Evolutionary conservation across 2,113 vertebrate genomes (phyloP).

Genomic region (Sinocyclocheilus maitianheensis): DNA sequence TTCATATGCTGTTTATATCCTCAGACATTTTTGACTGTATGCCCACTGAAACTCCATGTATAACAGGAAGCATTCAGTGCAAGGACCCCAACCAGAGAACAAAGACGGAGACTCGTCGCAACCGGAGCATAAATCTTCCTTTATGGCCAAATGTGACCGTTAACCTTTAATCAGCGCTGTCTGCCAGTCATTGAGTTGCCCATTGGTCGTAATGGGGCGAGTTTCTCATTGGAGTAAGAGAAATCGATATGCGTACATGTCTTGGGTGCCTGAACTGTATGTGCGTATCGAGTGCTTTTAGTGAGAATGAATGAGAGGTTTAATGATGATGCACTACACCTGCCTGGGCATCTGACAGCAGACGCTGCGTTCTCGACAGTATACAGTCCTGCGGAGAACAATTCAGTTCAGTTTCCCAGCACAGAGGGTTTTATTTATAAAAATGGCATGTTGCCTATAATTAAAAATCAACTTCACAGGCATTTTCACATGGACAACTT

Average conservation of each 20-base stretch:
- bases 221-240: neutral
- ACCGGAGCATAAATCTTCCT: conserved; percentile 18
- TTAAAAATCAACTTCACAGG: neutral
- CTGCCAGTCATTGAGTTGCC: neutral
- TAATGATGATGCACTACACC: conserved; percentile 36
- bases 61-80: neutral
- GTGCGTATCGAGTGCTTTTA: neutral
- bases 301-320: neutral
- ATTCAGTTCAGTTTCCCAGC: neutral
- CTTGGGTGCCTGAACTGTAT: neutral
- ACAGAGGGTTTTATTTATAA: conserved; percentile 22
- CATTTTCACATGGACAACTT: neutral
- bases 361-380: neutral
- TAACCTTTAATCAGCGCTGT: conserved; percentile 28
- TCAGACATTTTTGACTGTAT: neutral
- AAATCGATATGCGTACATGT: neutral
- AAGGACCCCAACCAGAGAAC: neutral
- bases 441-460: neutral
- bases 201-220: neutral
- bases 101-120: neutral
- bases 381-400: neutral
- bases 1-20: neutral
- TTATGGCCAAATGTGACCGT: neutral
- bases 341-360: conserved; percentile 7
- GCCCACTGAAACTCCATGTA: neutral